Conservation (phyloP, 2,797 vertebrate species). For the Enteromius viviparus region DNA sequence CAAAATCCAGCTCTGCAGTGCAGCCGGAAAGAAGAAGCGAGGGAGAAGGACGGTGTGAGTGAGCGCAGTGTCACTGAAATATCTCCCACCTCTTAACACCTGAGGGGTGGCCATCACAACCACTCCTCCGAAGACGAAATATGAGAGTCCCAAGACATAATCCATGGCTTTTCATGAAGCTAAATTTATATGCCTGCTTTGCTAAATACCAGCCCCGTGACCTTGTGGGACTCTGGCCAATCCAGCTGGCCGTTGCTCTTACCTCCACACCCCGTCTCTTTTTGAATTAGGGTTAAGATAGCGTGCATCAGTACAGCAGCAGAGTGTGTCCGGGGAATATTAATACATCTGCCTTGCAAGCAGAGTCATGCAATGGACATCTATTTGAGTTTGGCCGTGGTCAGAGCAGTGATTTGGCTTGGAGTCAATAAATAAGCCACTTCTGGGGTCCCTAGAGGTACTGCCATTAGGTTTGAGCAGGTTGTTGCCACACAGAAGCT, state of each 20-base stretch:
- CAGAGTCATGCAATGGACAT: conserved; percentile 39
- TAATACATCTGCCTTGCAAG: conserved; percentile 34
- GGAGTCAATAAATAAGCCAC: conserved; percentile 2
- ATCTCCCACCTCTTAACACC: conserved; percentile 67
- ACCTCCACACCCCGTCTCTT: conserved; percentile 43
- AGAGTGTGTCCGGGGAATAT: conserved; percentile 19
- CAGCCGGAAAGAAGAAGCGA: background rate
- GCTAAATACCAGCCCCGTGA: conserved; percentile 71
- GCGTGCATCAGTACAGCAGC: background rate
- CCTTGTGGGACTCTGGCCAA: conserved; percentile 70
- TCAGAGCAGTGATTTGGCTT: background rate
- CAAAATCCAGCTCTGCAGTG: background rate
- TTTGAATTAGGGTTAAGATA: conserved; percentile 1
- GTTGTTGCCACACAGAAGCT: background rate
- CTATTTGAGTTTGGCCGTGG: conserved; percentile 34
- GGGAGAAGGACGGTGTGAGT: background rate
- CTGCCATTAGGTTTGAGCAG: background rate
- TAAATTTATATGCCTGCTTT: conserved; percentile 81
- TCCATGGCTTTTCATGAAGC: conserved; percentile 78
- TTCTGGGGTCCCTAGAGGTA: conserved; percentile 6
- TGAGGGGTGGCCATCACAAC: conserved; percentile 65
- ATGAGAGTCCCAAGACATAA: conserved; percentile 79
- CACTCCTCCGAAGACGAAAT: conserved; percentile 80
- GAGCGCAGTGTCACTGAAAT: conserved; percentile 55
- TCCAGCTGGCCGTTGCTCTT: conserved; percentile 65